A percentile compares a stretch with the other conserved stretches of the same genome.
These are phyloP conservation scores for Mallotus villosus DNA, from an alignment of 2,797 vertebrate genomes.

Conservation along the genomic window DNA sequence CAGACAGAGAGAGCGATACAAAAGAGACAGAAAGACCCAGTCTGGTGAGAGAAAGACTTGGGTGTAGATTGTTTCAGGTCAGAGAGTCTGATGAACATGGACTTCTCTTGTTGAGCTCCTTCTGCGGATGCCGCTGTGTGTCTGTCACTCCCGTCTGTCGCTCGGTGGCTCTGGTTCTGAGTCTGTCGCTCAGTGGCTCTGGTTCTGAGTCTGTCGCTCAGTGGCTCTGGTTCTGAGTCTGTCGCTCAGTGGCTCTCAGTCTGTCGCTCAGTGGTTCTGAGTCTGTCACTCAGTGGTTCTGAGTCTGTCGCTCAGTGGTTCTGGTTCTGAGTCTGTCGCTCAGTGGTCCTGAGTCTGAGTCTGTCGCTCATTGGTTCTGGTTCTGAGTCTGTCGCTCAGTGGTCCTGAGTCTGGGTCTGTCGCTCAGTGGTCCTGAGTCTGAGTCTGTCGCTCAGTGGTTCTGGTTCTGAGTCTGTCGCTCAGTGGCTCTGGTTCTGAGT, in stretches of 20 bases:
- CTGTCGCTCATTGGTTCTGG: background rate
- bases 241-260: too few relatives aligned
- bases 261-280: background rate
- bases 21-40: conserved; percentile 2
- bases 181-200: background rate
- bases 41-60: conserved; percentile 15
- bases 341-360: too few relatives aligned
- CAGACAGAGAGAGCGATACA: background rate
- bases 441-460: background rate
- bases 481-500: background rate
- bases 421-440: background rate
- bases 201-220: background rate
- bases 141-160: background rate
- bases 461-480: background rate
- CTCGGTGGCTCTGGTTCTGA: background rate
- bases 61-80: conserved; percentile 19
- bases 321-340: background rate
- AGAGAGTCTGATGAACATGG: conserved; percentile 16
- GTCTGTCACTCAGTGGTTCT: background rate
- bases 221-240: background rate
- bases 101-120: background rate
- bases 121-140: background rate
- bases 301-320: background rate
- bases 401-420: too few relatives aligned
- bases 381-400: background rate